These are phyloP conservation scores for Stenolophus ochropezus DNA, from an alignment of 2,888 invertebrate genomes.

Conservation along the genomic window DNA sequence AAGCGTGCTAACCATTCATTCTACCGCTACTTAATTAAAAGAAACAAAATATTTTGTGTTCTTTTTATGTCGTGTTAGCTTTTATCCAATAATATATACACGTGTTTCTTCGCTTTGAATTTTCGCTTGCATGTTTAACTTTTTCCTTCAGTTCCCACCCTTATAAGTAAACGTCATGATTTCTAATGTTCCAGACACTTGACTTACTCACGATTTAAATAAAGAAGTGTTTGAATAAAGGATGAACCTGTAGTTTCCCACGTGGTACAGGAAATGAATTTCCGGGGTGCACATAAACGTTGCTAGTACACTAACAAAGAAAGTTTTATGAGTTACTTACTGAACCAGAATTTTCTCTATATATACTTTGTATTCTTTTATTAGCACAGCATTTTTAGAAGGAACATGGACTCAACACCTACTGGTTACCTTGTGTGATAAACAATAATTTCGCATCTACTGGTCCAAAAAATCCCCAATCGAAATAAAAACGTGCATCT, in stretches of 20 bases:
- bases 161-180: not conserved
- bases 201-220: not conserved
- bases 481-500: no score
- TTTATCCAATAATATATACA: not conserved
- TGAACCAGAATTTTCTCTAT: no score
- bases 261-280: constrained; percentile 16
- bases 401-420: no score
- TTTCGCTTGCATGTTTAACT: not conserved
- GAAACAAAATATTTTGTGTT: not conserved
- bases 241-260: constrained; percentile 34
- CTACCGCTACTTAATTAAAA: no score
- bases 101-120: not conserved
- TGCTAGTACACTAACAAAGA: not conserved
- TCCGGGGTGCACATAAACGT: constrained; percentile 13
- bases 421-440: no score
- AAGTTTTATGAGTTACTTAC: not conserved
- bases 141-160: not conserved
- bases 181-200: constrained; percentile 19
- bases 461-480: no score
- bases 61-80: not conserved
- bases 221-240: not conserved
- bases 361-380: no score
- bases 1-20: no score
- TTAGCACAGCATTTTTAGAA: no score
- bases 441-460: no score